These are phyloP conservation scores for Meteorus cinctellus DNA, from an alignment of 2,888 invertebrate genomes.

Conservation along the genomic window DNA sequence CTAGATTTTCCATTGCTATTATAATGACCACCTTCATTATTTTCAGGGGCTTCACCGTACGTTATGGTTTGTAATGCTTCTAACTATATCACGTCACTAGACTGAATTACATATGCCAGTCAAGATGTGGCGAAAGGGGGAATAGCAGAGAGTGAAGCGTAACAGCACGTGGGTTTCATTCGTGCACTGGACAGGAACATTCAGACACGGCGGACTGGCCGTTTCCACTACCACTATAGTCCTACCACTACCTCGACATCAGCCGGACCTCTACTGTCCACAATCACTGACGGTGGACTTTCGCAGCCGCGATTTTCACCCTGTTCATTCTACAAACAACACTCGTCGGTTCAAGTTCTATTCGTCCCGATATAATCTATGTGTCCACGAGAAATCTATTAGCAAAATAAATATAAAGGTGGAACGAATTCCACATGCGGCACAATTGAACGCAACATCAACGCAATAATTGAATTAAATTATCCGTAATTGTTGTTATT, in stretches of 20 bases:
- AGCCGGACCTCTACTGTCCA: constrained; percentile 27
- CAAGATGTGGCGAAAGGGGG: background rate
- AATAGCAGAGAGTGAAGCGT: background rate
- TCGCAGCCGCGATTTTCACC: constrained; percentile 41
- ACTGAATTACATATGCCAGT: background rate
- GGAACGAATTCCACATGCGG: too few species aligned
- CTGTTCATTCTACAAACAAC: constrained; percentile 46
- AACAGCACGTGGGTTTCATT: constrained; percentile 23
- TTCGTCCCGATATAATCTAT: background rate
- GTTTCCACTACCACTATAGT: constrained; percentile 34
- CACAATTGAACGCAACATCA: too few species aligned
- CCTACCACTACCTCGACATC: constrained; percentile 37
- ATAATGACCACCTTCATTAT: background rate
- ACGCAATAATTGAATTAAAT: background rate
- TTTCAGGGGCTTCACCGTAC: background rate
- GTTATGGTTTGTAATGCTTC: background rate
- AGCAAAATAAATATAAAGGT: background rate
- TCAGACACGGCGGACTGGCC: constrained; percentile 10
- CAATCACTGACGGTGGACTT: constrained; percentile 35
- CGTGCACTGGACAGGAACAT: constrained; percentile 8
- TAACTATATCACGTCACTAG: background rate
- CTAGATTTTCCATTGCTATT: background rate
- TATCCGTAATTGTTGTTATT: background rate
- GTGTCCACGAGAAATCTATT: background rate
- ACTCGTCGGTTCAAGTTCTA: constrained; percentile 28